Percentiles rank a stretch among this genome's conserved stretches.
Conservation (phyloP, 1,140 invertebrate genomes). For the Stratiolaelaps scimitus region DNA sequence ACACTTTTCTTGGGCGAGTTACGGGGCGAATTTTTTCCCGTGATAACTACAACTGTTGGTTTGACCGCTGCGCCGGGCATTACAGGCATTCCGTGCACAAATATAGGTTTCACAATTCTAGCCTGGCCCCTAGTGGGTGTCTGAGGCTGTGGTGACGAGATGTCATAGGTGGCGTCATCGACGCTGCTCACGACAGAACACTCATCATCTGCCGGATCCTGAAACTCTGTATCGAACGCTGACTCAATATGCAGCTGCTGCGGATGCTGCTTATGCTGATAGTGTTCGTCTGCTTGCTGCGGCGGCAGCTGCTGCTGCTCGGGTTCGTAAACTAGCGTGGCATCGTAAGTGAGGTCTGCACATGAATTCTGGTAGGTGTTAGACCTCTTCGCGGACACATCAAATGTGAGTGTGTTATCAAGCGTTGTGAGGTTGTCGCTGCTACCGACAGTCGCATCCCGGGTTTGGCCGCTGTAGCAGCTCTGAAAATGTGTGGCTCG, state of each 20-base stretch:
- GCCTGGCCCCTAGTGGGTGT: conserved; percentile 16
- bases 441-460: conserved; percentile 27
- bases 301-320: too few relatives aligned
- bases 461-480: conserved; percentile 20
- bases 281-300: too few relatives aligned
- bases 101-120: conserved; percentile 23
- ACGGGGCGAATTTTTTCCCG: conserved; percentile 5
- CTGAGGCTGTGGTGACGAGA: conserved; percentile 23
- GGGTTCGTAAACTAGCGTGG: conserved; percentile 25
- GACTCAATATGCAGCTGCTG: too few relatives aligned
- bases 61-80: conserved; percentile 6
- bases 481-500: conserved; percentile 22
- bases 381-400: background rate
- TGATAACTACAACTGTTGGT: conserved; percentile 1
- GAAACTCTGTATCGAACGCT: too few relatives aligned
- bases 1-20: background rate
- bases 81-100: background rate
- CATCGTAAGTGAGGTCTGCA: conserved; percentile 21
- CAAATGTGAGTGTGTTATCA: conserved; percentile 25
- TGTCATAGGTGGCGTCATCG: conserved; percentile 28
- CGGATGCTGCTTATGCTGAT: too few relatives aligned
- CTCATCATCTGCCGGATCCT: conserved; percentile 19
- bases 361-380: background rate
- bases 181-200: conserved; percentile 29
- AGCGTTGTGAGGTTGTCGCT: conserved; percentile 27